Percentiles rank a stretch among this genome's conserved stretches.
These are phyloP conservation scores for Enteromius trimaculatus DNA, from an alignment of 2,797 vertebrate genomes.

Conservation along the genomic window DNA sequence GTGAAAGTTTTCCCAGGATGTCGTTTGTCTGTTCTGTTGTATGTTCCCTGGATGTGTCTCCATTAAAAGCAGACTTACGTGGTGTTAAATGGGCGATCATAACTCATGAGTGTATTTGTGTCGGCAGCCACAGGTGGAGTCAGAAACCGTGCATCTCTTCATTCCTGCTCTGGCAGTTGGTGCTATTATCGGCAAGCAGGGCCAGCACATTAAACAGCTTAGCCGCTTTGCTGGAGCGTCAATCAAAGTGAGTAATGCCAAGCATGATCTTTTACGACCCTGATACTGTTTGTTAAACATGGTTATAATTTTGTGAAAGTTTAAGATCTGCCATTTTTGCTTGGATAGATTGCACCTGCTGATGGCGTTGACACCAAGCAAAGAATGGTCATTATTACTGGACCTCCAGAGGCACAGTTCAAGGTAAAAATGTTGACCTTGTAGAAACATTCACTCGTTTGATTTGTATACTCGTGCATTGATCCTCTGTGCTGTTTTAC, in stretches of 20 bases:
- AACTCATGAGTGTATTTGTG: slow-evolving; percentile 37
- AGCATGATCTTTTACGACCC: background rate
- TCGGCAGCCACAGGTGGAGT: slow-evolving; percentile 88
- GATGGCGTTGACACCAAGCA: slow-evolving; percentile 93
- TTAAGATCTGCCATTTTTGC: background rate
- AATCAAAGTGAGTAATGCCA: slow-evolving; percentile 87
- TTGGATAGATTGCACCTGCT: slow-evolving; percentile 91
- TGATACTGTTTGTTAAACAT: background rate
- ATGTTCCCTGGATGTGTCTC: background rate
- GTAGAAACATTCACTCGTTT: background rate
- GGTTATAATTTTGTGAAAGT: background rate
- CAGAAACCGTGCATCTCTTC: slow-evolving; percentile 96
- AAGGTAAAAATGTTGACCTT: slow-evolving; percentile 79
- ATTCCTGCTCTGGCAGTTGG: slow-evolving; percentile 96
- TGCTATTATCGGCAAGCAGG: slow-evolving; percentile 98
- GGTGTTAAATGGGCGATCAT: background rate
- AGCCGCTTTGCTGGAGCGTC: slow-evolving; percentile 97
- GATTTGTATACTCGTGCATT: background rate
- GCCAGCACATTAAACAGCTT: slow-evolving; percentile 99
- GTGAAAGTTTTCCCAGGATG: background rate
- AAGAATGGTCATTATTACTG: slow-evolving; percentile 96
- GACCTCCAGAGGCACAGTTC: slow-evolving; percentile 98
- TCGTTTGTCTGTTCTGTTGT: background rate
- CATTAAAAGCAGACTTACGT: background rate
- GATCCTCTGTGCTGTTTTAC: background rate